A percentile compares a stretch with the other conserved stretches of the same genome.
phyloP scores from a whole-genome alignment of 2,797 vertebrate species.

The Neostethus bicornis region DNA sequence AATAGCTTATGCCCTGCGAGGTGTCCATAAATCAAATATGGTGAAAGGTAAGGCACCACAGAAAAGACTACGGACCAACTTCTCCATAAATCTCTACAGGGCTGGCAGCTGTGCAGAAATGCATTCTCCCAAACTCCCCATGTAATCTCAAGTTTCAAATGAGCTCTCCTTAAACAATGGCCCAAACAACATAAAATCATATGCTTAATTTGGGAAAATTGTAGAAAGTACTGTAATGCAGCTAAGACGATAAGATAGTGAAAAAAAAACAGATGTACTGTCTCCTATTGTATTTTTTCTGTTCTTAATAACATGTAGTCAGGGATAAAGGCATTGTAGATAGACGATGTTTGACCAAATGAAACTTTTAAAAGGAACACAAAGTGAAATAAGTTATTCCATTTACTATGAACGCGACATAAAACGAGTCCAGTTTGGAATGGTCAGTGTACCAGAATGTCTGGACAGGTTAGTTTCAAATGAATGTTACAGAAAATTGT shows the following conservation, averaged over 20 bases:
- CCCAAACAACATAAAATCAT: slow-evolving; percentile 31
- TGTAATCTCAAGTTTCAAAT: slow-evolving; percentile 43
- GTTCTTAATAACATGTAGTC: neutral
- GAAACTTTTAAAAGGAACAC: neutral
- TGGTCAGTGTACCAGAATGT: too few species aligned
- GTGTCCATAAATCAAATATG: slow-evolving; percentile 80
- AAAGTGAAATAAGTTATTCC: neutral
- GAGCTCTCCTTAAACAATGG: slow-evolving; percentile 47
- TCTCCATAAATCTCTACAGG: slow-evolving; percentile 80
- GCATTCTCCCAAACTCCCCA: slow-evolving; percentile 51
- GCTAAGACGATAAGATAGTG: slow-evolving; percentile 7
- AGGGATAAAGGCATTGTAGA: neutral
- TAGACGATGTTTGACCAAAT: neutral
- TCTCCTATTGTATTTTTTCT: neutral
- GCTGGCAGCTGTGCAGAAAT: slow-evolving; percentile 66
- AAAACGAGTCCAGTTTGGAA: too few species aligned
- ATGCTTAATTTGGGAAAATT: slow-evolving; percentile 50
- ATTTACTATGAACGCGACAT: neutral
- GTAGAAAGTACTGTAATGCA: slow-evolving; percentile 3
- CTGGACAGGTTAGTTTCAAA: too few species aligned
- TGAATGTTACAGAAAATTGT: too few species aligned
- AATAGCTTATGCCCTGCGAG: slow-evolving; percentile 76
- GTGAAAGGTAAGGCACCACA: slow-evolving; percentile 57
- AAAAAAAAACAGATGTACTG: neutral
- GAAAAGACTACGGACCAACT: slow-evolving; percentile 64